Evolutionary conservation across 2,888 invertebrate genomes (phyloP).

Genomic region (Sylvicola fuscatus): DNA sequence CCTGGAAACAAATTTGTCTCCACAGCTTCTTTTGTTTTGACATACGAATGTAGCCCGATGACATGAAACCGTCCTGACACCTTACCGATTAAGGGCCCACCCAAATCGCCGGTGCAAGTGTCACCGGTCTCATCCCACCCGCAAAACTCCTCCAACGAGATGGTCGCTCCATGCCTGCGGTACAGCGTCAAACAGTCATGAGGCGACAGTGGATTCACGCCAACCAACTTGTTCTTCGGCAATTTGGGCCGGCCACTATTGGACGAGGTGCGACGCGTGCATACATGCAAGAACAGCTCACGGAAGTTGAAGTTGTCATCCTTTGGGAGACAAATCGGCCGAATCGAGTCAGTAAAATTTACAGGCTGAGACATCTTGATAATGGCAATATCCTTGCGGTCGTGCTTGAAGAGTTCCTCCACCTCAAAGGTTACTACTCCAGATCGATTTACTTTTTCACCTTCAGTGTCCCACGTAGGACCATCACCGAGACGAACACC

Average conservation of each 20-base stretch:
- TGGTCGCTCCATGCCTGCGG: constrained; percentile 6
- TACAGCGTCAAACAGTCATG: constrained; percentile 10
- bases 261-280: constrained; percentile 6
- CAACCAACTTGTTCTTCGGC: constrained; percentile 2
- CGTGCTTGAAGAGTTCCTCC: constrained; percentile 9
- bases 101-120: constrained; percentile 10
- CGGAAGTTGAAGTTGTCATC: constrained; percentile 9
- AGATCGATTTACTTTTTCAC: constrained; percentile 4
- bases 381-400: constrained; percentile 9
- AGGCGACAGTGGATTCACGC: constrained; percentile 8
- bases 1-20: constrained; percentile 9
- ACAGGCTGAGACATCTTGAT: constrained; percentile 7
- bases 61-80: constrained; percentile 7
- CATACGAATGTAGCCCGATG: constrained; percentile 9
- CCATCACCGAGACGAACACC: constrained; percentile 9
- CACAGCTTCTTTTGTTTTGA: constrained; percentile 6
- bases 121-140: constrained; percentile 11
- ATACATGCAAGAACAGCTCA: constrained; percentile 8
- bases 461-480: constrained; percentile 6
- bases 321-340: constrained; percentile 9
- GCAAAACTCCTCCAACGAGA: constrained; percentile 8
- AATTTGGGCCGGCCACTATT: not conserved
- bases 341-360: constrained; percentile 8
- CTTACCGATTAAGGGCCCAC: constrained; percentile 8
- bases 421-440: constrained; percentile 6